Base-by-base conservation (phyloP, 1,140 invertebrate genomes). In the Drosophila ambigua region DNA sequence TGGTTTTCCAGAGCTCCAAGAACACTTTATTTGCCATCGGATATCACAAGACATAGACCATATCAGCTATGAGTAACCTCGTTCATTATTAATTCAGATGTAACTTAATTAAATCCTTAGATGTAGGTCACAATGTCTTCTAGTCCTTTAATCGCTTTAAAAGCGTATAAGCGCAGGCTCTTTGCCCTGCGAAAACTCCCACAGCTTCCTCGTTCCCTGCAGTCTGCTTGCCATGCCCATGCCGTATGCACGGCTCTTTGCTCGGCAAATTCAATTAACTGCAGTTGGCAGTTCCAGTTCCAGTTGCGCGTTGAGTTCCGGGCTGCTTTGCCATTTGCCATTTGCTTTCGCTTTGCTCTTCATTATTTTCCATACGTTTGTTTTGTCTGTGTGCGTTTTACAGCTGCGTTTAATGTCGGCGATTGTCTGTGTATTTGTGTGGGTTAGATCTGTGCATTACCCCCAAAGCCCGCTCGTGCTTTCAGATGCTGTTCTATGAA, bases 231-330 rank as follows among this genome's bases (percentile, higher is more conserved):
- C 23, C 53, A 0, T 41, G 31, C 23, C 28, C 51, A 26, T 45
- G 9, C 15, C 57, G 48, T 50, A 41, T 31, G 35, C 26, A n/a
- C 20, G 26, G 3, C 54, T n/a, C 39, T 54, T 54, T 53, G 39
- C 58, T 60, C 46, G 2, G 49, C 60, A 71, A 66, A 82, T 82
- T 82, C 79, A 82, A 82, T 82, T 82, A 82, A 78, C 79, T 75
- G 69, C 79, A 75, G 69, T 81, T 64, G 72, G 61, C 58, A 80
- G 67, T 13, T 39, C 35, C 11, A 39, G 35, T 39, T 39, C 35
- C 35, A 39, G 35, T 76, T 64, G 71, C 46, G 50, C 61, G 72
- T 75, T 55, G 51, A 39, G 35, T 39, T 39, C 35, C 35, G 35
- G 35, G 53, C 44, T 55, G 50, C 46, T 48, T 58, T 74, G 66